These are phyloP conservation scores for Trissonchulus latispiculum DNA, from an alignment of 2,888 invertebrate species.

Conservation along the genomic window DNA sequence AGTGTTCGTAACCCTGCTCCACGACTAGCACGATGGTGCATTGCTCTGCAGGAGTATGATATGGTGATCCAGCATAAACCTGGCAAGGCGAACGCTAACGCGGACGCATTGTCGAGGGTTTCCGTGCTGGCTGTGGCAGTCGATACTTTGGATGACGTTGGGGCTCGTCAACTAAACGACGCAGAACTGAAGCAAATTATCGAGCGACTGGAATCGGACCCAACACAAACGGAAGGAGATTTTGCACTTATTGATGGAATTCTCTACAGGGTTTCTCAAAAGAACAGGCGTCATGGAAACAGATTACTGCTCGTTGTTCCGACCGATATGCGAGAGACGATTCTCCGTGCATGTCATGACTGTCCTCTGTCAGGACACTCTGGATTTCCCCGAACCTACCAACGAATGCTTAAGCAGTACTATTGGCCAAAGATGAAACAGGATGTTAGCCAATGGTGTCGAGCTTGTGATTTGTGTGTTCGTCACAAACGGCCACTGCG, in stretches of 20 bases:
- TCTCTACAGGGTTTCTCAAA: not conserved
- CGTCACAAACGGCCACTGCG: not conserved
- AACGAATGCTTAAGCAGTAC: not conserved
- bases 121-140: not conserved
- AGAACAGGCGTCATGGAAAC: not conserved
- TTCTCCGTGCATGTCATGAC: not conserved
- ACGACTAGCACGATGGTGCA: not conserved
- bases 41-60: not conserved
- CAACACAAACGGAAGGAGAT: not conserved
- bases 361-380: not conserved
- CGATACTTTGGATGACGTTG: not conserved
- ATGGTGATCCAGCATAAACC: not conserved
- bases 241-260: not conserved
- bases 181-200: not conserved
- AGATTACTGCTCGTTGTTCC: not conserved
- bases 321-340: not conserved
- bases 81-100: not conserved
- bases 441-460: not conserved
- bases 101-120: not conserved
- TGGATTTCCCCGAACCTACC: not conserved
- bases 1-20: not conserved
- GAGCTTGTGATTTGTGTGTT: not conserved
- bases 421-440: not conserved
- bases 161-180: not conserved
- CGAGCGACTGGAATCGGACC: not conserved